These are phyloP conservation scores for Eurystomus glaucurus DNA, from an alignment of 2,797 vertebrate genomes.

Conservation along the genomic window DNA sequence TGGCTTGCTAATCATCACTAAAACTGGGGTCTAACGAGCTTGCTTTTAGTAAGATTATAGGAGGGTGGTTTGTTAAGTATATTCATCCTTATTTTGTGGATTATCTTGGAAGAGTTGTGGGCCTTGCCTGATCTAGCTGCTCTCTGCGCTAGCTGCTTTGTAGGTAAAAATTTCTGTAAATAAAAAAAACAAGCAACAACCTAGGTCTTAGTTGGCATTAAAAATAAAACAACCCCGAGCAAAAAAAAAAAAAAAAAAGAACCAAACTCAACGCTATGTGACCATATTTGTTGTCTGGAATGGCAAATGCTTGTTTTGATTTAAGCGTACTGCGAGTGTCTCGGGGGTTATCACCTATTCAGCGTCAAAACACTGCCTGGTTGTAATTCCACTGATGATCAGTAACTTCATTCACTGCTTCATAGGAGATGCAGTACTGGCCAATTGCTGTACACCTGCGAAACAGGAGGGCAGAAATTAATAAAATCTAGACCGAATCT, in stretches of 20 bases:
- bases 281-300: background rate
- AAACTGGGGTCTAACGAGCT: background rate
- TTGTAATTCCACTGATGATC: background rate
- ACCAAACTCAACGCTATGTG: background rate
- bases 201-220: background rate
- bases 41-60: background rate
- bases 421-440: background rate
- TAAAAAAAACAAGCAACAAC: too few species aligned
- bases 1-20: background rate
- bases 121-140: background rate
- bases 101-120: fast-evolving
- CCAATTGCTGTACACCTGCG: background rate
- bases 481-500: constrained; percentile 63
- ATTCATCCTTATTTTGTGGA: background rate
- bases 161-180: background rate
- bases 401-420: background rate
- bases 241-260: background rate
- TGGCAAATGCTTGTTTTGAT: background rate
- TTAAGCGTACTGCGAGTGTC: background rate
- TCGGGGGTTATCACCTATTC: background rate
- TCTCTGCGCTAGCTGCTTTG: background rate
- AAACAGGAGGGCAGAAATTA: constrained; percentile 73
- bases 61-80: background rate
- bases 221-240: background rate
- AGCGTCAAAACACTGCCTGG: background rate